Evolutionary conservation across 23 tunicate species (phyloP), one percentile per base, ranked within the genome.

Genomic region (Trididemnum nubilum): DNA sequence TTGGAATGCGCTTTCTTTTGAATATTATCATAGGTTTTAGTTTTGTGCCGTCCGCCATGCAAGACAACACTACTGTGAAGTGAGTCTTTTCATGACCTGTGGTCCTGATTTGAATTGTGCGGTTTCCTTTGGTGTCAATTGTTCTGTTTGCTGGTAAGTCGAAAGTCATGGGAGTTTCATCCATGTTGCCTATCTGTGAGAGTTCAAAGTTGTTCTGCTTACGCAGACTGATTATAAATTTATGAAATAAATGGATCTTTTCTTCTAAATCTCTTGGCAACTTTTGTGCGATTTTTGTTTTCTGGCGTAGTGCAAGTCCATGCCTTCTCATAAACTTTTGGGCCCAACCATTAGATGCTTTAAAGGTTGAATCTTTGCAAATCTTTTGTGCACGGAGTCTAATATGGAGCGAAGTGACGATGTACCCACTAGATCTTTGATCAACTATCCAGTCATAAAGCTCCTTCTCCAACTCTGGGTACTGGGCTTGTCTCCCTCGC

Each of bases 131-230:
- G 58, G 5, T 57, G 31, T 78, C 37, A 15, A 78, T 35, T 58
- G 82, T 78, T 29, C 36, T 78, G 30, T 78, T 78, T 51, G 73
- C 69, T 3, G 82, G 72, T 73, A 78, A 58, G 82, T 78, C 82
- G 31, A 78, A 78, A 78, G 28, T 58, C 82, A 78, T 78, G 2
- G 82, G 82, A 21, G 82, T 78, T 78, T 78, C 82, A 25, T 78
- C 82, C 82, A 78, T 58, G 82, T 78, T 78, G 84, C 28, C 32
- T 3, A 80, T 80, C 24, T 37, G n/a, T 61, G 52, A 4, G 32
- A 80, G 57, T 7, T 21, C 57, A 65, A 64, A 80, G 33, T 80
- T 34, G 30, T 19, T 23, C 30, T 27, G 28, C 57, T 80, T 80
- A 7, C 84, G 52, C 15, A 22, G 34, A 2, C 33, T 80, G 36